These are phyloP conservation scores for Dendroctonus valens DNA, from an alignment of 1,140 invertebrate genomes.

Conservation along the genomic window DNA sequence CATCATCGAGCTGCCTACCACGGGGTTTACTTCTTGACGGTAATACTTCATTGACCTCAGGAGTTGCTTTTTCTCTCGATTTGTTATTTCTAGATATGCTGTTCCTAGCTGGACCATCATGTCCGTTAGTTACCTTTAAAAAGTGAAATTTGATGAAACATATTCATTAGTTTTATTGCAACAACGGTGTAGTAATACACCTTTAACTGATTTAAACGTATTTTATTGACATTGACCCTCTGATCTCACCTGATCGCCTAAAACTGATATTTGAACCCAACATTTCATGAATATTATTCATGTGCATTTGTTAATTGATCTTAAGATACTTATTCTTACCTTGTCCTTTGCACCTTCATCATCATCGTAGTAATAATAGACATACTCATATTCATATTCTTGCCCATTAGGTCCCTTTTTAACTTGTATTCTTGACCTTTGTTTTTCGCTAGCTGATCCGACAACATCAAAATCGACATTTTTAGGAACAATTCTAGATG, in stretches of 20 bases:
- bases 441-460: slow-evolving; percentile 48
- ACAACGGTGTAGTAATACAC: too few species aligned
- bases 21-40: slow-evolving; percentile 56
- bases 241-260: too few species aligned
- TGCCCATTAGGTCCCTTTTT: slow-evolving; percentile 88
- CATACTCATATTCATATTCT: slow-evolving; percentile 88
- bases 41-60: slow-evolving; percentile 67
- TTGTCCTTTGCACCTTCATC: slow-evolving; percentile 56
- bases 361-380: slow-evolving; percentile 88
- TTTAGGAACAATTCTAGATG: slow-evolving; percentile 36
- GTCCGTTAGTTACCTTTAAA: slow-evolving; percentile 51
- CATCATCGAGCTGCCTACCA: slow-evolving; percentile 58
- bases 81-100: slow-evolving; percentile 58
- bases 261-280: too few species aligned
- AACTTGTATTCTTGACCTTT: slow-evolving; percentile 71
- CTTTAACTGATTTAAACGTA: too few species aligned
- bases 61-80: slow-evolving; percentile 58
- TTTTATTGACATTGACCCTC: too few species aligned
- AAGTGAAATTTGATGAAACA: too few species aligned
- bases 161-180: too few species aligned
- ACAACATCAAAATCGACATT: slow-evolving; percentile 41
- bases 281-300: too few species aligned
- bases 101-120: slow-evolving; percentile 57
- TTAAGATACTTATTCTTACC: too few species aligned
- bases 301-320: too few species aligned